These are phyloP conservation scores for Pseudorhiza aurosa DNA, from an alignment of 30 jellyfish, hydroid and myxozoan species.

Conservation along the genomic window DNA sequence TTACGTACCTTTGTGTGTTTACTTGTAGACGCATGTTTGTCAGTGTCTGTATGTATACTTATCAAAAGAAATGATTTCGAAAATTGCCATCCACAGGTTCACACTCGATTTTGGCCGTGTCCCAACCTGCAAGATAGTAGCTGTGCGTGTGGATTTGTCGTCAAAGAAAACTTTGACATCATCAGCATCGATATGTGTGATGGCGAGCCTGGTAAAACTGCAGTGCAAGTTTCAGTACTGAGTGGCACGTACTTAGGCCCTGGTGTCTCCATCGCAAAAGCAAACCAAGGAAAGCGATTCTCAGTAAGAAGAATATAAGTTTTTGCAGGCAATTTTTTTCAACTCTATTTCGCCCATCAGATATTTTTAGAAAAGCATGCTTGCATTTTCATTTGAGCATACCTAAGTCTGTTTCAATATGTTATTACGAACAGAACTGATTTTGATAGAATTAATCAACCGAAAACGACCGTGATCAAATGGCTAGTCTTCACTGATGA, in stretches of 20 bases:
- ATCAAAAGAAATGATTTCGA: too few species aligned
- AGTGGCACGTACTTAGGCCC: constrained; percentile 45
- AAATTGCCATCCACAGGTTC: constrained; percentile 48
- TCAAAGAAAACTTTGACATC: constrained; percentile 62
- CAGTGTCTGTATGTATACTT: too few species aligned
- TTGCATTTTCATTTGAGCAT: too few species aligned
- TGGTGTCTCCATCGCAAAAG: constrained; percentile 63
- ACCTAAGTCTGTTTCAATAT: too few species aligned
- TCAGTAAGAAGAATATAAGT: constrained; percentile 15
- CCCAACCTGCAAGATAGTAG: constrained; percentile 43
- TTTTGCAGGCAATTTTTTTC: not conserved
- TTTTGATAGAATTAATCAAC: too few species aligned
- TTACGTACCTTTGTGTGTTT: too few species aligned
- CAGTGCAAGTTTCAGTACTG: constrained; percentile 58
- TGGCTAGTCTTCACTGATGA: too few species aligned
- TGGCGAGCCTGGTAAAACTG: constrained; percentile 65
- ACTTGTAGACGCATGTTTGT: too few species aligned
- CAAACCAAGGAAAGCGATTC: constrained; percentile 74
- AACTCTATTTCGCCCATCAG: too few species aligned
- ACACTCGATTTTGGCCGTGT: constrained; percentile 75
- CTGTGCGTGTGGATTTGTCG: constrained; percentile 75
- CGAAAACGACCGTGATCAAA: too few species aligned
- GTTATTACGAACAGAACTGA: too few species aligned
- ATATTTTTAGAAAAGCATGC: too few species aligned
- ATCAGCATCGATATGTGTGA: constrained; percentile 78